These are phyloP conservation scores for Bombus picipes DNA, from an alignment of 1,140 invertebrate species.

Conservation along the genomic window DNA sequence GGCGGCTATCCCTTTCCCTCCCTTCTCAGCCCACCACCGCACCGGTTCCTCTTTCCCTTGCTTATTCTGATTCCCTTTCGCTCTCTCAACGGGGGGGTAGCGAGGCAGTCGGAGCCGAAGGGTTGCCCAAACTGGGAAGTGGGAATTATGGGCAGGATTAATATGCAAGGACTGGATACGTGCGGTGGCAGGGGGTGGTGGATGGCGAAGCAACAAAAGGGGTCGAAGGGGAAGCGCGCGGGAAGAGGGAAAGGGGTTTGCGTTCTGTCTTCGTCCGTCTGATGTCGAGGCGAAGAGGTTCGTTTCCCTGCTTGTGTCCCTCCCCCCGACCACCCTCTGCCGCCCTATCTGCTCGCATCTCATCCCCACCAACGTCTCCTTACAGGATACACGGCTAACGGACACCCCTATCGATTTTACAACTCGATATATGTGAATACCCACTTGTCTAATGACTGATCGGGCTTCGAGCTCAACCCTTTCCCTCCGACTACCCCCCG, in stretches of 20 bases:
- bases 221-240: slow-evolving; percentile 79
- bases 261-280: slow-evolving; percentile 59
- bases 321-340: slow-evolving; percentile 32
- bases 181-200: slow-evolving; percentile 76
- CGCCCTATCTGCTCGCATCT: slow-evolving; percentile 76
- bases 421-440: slow-evolving; percentile 83
- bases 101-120: slow-evolving; percentile 77
- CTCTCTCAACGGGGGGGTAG: slow-evolving; percentile 68
- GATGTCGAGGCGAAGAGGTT: slow-evolving; percentile 54
- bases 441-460: slow-evolving; percentile 84
- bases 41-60: slow-evolving; percentile 64
- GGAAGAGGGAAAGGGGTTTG: slow-evolving; percentile 65
- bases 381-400: slow-evolving; percentile 81
- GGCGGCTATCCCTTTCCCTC: slow-evolving; percentile 69
- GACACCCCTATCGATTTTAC: slow-evolving; percentile 84
- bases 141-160: slow-evolving; percentile 84
- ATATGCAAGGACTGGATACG: slow-evolving; percentile 84
- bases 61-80: slow-evolving; percentile 69
- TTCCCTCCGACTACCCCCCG: slow-evolving; percentile 66
- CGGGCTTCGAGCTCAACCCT: slow-evolving; percentile 80
- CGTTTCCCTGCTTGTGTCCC: slow-evolving; percentile 57
- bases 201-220: slow-evolving; percentile 81
- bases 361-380: slow-evolving; percentile 78
- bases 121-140: slow-evolving; percentile 83
- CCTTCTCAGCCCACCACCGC: slow-evolving; percentile 46